A percentile compares a stretch with the other conserved stretches of the same genome.
Conservation (phyloP, 2,113 vertebrate species). For the Chaetura pelagica region DNA sequence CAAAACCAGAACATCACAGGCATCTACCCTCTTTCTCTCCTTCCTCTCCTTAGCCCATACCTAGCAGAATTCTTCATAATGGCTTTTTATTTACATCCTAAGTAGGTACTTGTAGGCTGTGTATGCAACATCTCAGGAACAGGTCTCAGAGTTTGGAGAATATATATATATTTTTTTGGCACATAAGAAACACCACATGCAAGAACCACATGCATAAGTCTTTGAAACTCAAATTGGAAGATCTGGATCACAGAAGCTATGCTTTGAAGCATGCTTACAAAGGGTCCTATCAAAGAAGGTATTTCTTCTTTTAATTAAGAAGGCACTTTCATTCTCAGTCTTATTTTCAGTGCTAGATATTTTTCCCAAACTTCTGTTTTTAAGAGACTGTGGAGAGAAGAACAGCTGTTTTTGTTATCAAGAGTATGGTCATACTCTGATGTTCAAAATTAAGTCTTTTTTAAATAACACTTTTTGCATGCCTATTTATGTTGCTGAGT, state of each 20-base stretch:
- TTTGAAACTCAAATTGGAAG: slow-evolving; percentile 66
- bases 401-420: background rate
- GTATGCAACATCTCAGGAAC: background rate
- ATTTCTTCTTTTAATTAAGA: slow-evolving; percentile 61
- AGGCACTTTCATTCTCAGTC: slow-evolving; percentile 22
- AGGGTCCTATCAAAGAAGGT: slow-evolving; percentile 64
- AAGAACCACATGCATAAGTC: slow-evolving; percentile 52
- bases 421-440: background rate
- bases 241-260: slow-evolving; percentile 56
- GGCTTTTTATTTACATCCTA: background rate
- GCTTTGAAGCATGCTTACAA: slow-evolving; percentile 65
- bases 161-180: slow-evolving; percentile 17
- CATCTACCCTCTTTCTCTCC: background rate
- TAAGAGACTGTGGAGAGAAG: background rate
- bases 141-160: slow-evolving; percentile 21
- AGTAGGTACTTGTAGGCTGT: background rate
- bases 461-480: background rate
- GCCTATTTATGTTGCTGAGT: background rate
- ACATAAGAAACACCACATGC: background rate
- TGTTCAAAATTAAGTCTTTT: background rate
- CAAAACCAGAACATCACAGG: background rate
- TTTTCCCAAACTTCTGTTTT: slow-evolving; percentile 35
- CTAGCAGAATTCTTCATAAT: background rate
- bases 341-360: slow-evolving; percentile 16
- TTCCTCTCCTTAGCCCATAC: background rate